These are phyloP conservation scores for Carabus problematicus DNA, from an alignment of 2,888 invertebrate genomes.

Conservation along the genomic window DNA sequence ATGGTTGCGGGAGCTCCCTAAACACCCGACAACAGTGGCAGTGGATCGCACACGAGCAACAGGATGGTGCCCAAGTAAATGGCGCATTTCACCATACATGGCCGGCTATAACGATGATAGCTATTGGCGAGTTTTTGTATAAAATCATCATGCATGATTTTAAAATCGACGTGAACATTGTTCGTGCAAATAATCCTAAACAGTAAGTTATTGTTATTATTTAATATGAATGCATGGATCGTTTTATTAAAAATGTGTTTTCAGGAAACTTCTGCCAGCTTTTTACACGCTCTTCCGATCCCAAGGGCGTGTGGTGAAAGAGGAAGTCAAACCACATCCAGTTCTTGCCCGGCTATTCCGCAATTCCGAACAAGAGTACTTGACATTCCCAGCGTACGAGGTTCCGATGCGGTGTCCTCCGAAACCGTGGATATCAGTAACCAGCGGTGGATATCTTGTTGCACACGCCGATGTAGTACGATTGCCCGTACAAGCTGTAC, in stretches of 20 bases:
- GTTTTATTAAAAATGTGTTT: constrained; percentile 39
- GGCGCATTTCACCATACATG: constrained; percentile 63
- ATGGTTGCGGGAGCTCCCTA: constrained; percentile 42
- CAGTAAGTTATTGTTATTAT: constrained; percentile 54
- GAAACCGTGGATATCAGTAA: constrained; percentile 78
- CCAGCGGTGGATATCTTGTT: constrained; percentile 78
- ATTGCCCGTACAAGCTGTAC: constrained; percentile 67
- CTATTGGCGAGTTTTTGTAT: constrained; percentile 85
- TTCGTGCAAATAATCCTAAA: constrained; percentile 64
- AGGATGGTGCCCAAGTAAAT: constrained; percentile 44
- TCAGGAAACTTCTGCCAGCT: constrained; percentile 73
- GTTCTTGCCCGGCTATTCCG: constrained; percentile 72
- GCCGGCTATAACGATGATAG: constrained; percentile 69
- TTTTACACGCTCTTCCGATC: constrained; percentile 81
- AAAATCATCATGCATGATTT: constrained; percentile 85
- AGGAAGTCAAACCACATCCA: constrained; percentile 88
- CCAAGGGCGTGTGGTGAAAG: constrained; percentile 68
- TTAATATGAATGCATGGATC: background rate
- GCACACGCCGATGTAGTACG: constrained; percentile 70
- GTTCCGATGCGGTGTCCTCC: constrained; percentile 86
- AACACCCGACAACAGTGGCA: constrained; percentile 81
- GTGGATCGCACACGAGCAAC: constrained; percentile 62
- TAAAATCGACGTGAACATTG: constrained; percentile 78
- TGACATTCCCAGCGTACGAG: constrained; percentile 75
- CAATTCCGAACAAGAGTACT: constrained; percentile 69